phyloP scores from a whole-genome alignment of 2,888 invertebrate species.

The Apeira syringaria region DNA sequence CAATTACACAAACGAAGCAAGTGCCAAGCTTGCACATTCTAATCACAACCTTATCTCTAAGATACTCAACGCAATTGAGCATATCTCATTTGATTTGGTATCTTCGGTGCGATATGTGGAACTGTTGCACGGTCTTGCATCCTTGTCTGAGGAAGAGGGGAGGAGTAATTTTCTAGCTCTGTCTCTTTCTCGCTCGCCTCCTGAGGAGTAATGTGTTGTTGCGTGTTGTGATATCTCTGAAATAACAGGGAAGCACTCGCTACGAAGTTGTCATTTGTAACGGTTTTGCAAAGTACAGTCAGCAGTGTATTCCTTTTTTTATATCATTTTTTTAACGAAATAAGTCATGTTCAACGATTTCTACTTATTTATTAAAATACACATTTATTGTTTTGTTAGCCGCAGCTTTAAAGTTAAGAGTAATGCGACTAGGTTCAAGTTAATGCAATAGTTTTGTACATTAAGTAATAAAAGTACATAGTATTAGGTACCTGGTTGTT shows the following conservation, averaged over 20 bases:
- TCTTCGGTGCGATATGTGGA: constrained; percentile 56
- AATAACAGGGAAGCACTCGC: constrained; percentile 84
- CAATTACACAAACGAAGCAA: constrained; percentile 46
- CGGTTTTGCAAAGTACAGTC: constrained; percentile 68
- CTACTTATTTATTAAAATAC: no score
- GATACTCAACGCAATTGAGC: constrained; percentile 34
- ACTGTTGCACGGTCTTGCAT: constrained; percentile 69
- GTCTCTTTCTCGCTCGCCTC: constrained; percentile 66
- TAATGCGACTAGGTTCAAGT: no score
- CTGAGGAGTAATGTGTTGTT: constrained; percentile 83
- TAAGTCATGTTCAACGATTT: no score
- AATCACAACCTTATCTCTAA: constrained; percentile 33
- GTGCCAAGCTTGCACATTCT: constrained; percentile 12
- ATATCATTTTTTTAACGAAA: no score
- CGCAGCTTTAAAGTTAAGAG: no score
- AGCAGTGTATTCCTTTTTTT: no score
- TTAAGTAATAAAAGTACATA: no score
- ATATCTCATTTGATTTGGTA: constrained; percentile 38
- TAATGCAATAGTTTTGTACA: no score
- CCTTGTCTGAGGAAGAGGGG: constrained; percentile 52
- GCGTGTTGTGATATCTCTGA: constrained; percentile 84
- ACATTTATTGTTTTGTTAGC: no score
- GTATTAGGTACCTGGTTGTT: no score
- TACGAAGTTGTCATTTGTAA: constrained; percentile 83
- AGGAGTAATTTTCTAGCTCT: constrained; percentile 63